A percentile compares a stretch with the other conserved stretches of the same genome.
phyloP scores from a whole-genome alignment of 1,140 invertebrate species.

The Brachionus plicatilis region DNA sequence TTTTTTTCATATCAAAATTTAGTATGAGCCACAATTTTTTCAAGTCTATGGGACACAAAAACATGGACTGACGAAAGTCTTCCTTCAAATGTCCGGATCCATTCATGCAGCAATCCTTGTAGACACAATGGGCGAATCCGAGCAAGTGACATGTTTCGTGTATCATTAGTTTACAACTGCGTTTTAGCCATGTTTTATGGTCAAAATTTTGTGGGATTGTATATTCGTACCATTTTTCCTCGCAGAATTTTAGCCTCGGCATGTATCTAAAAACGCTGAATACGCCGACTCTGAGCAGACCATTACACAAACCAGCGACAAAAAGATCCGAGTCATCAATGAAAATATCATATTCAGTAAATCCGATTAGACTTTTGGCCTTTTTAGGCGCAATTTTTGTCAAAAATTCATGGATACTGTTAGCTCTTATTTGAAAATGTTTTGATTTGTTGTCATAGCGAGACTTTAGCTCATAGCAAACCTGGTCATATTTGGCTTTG shows the following conservation, averaged over 20 bases:
- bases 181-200: conserved; percentile 42
- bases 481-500: conserved; percentile 41
- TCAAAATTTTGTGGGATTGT: conserved; percentile 40
- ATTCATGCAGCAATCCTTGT: conserved; percentile 51
- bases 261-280: conserved; percentile 50
- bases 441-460: conserved; percentile 44
- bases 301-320: conserved; percentile 51
- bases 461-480: conserved; percentile 43
- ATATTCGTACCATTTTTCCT: conserved; percentile 47
- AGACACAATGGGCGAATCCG: conserved; percentile 50
- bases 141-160: conserved; percentile 51
- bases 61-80: conserved; percentile 50
- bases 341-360: conserved; percentile 49
- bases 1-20: conserved; percentile 45
- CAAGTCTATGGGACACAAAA: conserved; percentile 51
- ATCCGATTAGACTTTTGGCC: conserved; percentile 48
- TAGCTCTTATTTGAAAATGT: conserved; percentile 46
- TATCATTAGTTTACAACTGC: conserved; percentile 46
- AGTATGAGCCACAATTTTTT: conserved; percentile 48
- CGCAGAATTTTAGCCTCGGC: conserved; percentile 46
- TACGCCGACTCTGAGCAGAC: conserved; percentile 46
- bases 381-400: conserved; percentile 45
- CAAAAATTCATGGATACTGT: conserved; percentile 45
- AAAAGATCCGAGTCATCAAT: conserved; percentile 48
- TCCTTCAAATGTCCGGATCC: conserved; percentile 49